These are phyloP conservation scores for Psittacula derbiana DNA, from an alignment of 2,797 vertebrate genomes.

Conservation along the genomic window DNA sequence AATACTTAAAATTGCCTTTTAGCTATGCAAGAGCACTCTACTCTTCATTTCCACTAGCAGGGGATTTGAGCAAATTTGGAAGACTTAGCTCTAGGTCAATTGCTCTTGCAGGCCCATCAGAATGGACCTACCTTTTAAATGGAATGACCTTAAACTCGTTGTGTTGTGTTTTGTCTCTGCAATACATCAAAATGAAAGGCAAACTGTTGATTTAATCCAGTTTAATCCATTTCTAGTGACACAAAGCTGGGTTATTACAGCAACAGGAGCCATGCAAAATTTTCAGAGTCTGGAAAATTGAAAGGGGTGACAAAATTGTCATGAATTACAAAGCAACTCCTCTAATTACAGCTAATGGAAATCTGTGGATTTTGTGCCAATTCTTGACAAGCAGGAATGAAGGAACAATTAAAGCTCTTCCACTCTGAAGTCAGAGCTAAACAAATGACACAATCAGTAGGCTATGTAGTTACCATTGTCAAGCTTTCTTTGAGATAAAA, in stretches of 20 bases:
- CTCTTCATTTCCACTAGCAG: neutral
- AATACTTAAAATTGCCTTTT: neutral
- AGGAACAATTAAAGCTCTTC: neutral
- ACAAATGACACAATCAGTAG: neutral
- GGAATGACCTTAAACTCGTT: rapidly evolving
- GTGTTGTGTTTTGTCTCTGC: neutral
- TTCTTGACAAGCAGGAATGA: neutral
- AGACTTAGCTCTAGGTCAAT: neutral
- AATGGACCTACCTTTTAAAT: neutral
- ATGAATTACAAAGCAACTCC: neutral
- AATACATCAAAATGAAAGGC: neutral
- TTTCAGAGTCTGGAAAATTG: neutral
- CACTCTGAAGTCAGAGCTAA: neutral
- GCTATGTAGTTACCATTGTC: neutral
- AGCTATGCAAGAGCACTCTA: neutral
- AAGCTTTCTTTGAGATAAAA: neutral
- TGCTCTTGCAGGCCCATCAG: neutral
- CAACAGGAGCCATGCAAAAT: neutral
- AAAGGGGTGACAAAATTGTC: neutral
- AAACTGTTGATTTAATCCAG: neutral
- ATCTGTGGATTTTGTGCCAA: neutral
- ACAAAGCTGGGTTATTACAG: neutral
- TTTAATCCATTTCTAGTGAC: neutral
- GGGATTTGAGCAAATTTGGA: neutral
- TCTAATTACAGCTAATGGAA: neutral